Percentiles rank a stretch among this genome's conserved stretches.
These are phyloP conservation scores for Toxotes lorentzi DNA, from an alignment of 2,797 vertebrate genomes.

Conservation along the genomic window DNA sequence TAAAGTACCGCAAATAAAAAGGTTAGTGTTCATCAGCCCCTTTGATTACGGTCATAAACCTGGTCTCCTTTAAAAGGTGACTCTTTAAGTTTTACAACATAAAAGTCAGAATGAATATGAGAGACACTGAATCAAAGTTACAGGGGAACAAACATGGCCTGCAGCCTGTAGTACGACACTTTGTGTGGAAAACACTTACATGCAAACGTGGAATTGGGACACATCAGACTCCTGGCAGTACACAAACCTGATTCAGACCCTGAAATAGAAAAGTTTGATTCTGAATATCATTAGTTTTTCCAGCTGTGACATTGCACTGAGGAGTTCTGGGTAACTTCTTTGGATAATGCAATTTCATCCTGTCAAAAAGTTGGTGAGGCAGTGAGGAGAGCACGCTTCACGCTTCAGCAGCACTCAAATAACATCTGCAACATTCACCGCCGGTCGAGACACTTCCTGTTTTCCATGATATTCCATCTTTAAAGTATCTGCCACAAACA, in stretches of 20 bases:
- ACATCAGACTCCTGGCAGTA: background rate
- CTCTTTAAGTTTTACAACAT: no score
- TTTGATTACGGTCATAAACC: no score
- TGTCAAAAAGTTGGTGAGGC: slow-evolving; percentile 19
- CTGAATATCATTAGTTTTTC: background rate
- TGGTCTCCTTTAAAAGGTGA: no score
- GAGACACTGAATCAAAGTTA: no score
- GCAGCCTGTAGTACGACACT: no score
- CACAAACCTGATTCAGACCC: background rate
- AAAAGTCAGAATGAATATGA: no score
- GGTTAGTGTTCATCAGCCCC: no score
- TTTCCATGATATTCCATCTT: slow-evolving; percentile 4
- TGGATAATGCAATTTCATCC: slow-evolving; percentile 28
- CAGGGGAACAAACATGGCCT: no score
- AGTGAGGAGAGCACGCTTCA: background rate
- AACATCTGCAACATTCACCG: slow-evolving; percentile 2
- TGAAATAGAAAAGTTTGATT: background rate
- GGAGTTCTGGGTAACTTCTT: background rate
- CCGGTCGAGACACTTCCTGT: background rate
- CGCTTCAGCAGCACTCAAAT: slow-evolving; percentile 4
- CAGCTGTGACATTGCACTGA: background rate
- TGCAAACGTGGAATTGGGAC: background rate
- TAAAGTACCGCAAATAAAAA: no score
- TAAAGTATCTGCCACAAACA: background rate
- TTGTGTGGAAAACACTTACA: no score